phyloP scores from a whole-genome alignment of 2,888 invertebrate genomes.

The Apotomis betuletana region DNA sequence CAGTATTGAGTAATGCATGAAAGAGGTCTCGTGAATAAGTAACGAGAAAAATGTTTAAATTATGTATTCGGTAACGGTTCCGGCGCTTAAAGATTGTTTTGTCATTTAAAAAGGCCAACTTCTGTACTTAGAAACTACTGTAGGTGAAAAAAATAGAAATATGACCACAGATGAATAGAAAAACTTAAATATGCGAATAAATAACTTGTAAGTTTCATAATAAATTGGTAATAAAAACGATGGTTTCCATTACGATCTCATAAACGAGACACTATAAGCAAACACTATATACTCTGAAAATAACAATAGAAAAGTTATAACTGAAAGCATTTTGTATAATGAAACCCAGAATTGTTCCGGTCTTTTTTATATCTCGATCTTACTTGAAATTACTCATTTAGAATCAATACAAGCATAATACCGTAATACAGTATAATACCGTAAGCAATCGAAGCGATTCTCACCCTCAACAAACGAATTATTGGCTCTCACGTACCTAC shows the following conservation, averaged over 20 bases:
- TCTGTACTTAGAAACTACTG: not conserved
- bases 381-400: not conserved
- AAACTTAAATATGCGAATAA: not conserved
- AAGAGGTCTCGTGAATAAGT: slow-evolving; percentile 19
- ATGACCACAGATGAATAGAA: not conserved
- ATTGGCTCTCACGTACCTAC: slow-evolving; percentile 27
- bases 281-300: no score
- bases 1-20: slow-evolving; percentile 11
- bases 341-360: no score
- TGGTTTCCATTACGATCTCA: no score
- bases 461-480: not conserved
- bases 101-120: slow-evolving; percentile 11
- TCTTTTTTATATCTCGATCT: no score
- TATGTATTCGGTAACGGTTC: slow-evolving; percentile 14
- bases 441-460: not conserved
- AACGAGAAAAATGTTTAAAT: slow-evolving; percentile 23
- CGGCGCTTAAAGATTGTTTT: slow-evolving; percentile 5
- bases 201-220: no score
- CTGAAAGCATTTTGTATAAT: no score
- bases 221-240: no score
- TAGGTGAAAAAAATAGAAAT: not conserved
- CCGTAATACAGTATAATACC: not conserved
- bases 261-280: no score
- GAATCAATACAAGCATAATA: not conserved
- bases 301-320: no score